A percentile compares a stretch with the other conserved stretches of the same genome.
Evolutionary conservation across 2,888 invertebrate species (phyloP).

Genomic region (Gortyna flavago): DNA sequence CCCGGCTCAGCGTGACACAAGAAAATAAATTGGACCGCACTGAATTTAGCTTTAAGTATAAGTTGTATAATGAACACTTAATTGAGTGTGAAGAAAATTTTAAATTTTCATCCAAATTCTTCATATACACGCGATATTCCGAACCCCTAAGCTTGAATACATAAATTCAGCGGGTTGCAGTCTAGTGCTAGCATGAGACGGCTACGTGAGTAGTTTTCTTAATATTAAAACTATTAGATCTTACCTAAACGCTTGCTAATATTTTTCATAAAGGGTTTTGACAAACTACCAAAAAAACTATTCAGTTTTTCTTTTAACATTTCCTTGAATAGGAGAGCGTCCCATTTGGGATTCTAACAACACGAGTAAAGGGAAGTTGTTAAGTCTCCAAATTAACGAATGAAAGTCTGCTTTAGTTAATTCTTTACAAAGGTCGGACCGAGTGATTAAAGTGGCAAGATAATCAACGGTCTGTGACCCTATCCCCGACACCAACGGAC

Average conservation of each 20-base stretch:
- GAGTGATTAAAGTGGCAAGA: background rate
- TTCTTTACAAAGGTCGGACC: background rate
- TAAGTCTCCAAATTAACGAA: too few species aligned
- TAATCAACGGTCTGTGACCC: background rate
- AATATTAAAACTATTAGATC: background rate
- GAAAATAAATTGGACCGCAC: slow-evolving; percentile 80
- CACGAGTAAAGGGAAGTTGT: background rate
- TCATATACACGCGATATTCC: background rate
- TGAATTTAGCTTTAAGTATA: slow-evolving; percentile 64
- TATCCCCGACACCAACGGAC: background rate
- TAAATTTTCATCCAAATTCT: background rate
- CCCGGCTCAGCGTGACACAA: slow-evolving; percentile 76
- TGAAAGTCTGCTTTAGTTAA: background rate
- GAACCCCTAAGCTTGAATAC: background rate
- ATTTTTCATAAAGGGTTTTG: background rate
- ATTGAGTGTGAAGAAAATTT: slow-evolving; percentile 19
- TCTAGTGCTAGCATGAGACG: background rate
- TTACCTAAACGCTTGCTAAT: background rate
- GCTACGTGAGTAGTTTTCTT: background rate
- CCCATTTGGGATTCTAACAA: slow-evolving; percentile 1
- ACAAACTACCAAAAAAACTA: background rate
- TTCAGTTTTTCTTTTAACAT: background rate
- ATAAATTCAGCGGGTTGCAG: background rate
- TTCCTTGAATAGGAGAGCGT: slow-evolving; percentile 6
- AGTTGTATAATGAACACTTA: slow-evolving; percentile 15